Conservation (phyloP, 64 coral and sea anemone genomes). For the Astreopora myriophthalma region DNA sequence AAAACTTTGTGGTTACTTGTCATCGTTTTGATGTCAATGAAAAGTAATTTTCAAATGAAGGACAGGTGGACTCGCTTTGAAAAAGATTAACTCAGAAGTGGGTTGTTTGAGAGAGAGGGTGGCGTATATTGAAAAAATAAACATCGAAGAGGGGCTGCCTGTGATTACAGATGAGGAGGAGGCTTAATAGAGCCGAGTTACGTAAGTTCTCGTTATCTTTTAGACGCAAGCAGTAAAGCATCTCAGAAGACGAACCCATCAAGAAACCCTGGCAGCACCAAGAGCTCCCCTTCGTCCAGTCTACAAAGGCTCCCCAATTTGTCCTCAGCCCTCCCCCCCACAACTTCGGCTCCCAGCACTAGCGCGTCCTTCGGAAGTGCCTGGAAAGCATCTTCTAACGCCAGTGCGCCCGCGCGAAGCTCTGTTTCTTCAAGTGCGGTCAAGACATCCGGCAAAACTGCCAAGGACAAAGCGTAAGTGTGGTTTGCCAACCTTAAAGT, state of each 20-base stretch:
- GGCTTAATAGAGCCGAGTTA: too few species aligned
- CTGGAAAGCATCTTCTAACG: conserved; percentile 1
- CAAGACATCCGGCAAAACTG: not conserved
- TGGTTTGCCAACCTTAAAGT: not conserved
- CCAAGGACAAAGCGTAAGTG: conserved; percentile 21
- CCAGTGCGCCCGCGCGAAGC: not conserved
- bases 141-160: too few species aligned
- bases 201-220: too few species aligned
- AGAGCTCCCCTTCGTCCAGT: conserved; percentile 59
- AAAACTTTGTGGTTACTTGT: too few species aligned
- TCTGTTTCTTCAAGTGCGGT: not conserved
- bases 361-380: not conserved
- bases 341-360: not conserved
- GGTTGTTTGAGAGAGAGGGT: too few species aligned
- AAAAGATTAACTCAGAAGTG: too few species aligned
- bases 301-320: conserved; percentile 57
- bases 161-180: too few species aligned
- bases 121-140: too few species aligned
- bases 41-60: too few species aligned
- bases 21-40: too few species aligned
- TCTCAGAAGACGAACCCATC: not conserved
- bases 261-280: not conserved
- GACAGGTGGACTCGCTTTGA: too few species aligned
- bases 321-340: conserved; percentile 49
- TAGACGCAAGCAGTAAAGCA: not conserved